phyloP scores from a whole-genome alignment of 1,140 invertebrate genomes.

The Pogonomyrmex californicus region DNA sequence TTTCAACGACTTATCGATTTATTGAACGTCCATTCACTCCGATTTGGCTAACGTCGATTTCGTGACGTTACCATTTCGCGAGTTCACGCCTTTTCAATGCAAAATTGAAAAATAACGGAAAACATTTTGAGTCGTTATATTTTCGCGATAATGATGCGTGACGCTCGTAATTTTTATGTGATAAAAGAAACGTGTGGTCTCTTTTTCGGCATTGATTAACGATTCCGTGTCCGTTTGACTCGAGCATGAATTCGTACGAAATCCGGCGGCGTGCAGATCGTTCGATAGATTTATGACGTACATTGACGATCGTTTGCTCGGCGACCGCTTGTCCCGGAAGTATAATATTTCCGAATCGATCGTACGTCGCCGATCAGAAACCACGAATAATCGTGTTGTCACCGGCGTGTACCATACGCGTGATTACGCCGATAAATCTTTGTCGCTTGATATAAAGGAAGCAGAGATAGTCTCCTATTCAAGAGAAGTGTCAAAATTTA shows the following conservation, averaged over 20 bases:
- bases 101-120: background rate
- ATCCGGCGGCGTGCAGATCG: conserved; percentile 67
- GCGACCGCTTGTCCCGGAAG: conserved; percentile 64
- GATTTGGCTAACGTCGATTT: background rate
- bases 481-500: background rate
- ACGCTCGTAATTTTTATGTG: background rate
- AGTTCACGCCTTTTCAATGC: background rate
- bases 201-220: conserved; percentile 49
- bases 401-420: conserved; percentile 67
- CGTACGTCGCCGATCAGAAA: conserved; percentile 70
- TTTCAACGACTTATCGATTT: conserved; percentile 32
- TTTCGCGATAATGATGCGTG: background rate
- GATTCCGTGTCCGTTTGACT: conserved; percentile 21
- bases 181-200: conserved; percentile 26
- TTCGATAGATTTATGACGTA: conserved; percentile 71
- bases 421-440: conserved; percentile 75
- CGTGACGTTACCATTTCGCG: background rate
- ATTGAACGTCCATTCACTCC: background rate
- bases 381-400: conserved; percentile 67
- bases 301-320: conserved; percentile 72
- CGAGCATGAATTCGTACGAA: conserved; percentile 59
- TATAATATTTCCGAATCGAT: conserved; percentile 76
- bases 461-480: conserved; percentile 4
- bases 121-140: too few species aligned
- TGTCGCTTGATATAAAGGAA: conserved; percentile 26